Conservation (phyloP, 2,888 invertebrate species). For the Anorthoa munda region DNA sequence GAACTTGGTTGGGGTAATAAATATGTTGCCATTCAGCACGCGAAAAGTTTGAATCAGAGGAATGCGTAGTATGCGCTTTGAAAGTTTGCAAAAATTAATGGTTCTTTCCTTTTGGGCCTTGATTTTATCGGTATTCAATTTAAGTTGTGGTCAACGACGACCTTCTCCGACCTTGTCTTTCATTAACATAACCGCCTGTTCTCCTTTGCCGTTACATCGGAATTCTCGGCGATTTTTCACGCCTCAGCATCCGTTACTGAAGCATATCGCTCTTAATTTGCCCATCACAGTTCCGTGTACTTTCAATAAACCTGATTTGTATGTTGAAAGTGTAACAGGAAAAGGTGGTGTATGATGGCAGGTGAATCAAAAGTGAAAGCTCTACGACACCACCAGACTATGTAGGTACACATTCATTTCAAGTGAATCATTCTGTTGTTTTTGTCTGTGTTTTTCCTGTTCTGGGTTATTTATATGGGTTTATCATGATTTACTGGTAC, state of each 20-base stretch:
- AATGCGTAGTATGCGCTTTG: background rate
- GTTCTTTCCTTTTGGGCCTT: background rate
- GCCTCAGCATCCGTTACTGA: background rate
- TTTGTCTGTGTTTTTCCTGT: slow-evolving; percentile 41
- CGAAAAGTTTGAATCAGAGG: background rate
- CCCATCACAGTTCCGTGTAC: slow-evolving; percentile 30
- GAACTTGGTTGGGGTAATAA: background rate
- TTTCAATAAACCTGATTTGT: slow-evolving; percentile 43
- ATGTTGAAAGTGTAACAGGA: slow-evolving; percentile 58
- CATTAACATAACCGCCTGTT: slow-evolving; percentile 6
- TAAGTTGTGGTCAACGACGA: background rate
- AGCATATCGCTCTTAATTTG: slow-evolving; percentile 10
- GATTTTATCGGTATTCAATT: background rate
- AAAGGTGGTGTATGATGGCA: slow-evolving; percentile 46
- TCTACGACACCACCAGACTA: slow-evolving; percentile 12
- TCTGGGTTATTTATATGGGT: slow-evolving; percentile 27
- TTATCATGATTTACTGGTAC: slow-evolving; percentile 16
- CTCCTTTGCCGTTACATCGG: background rate
- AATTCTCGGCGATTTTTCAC: slow-evolving; percentile 23
- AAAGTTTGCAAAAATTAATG: background rate
- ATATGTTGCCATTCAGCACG: background rate
- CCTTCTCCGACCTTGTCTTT: slow-evolving; percentile 11
- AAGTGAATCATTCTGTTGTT: slow-evolving; percentile 45
- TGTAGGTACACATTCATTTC: slow-evolving; percentile 36
- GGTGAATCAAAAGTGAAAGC: slow-evolving; percentile 63